Base-by-base conservation (phyloP, 2,888 invertebrate genomes). In the Coenonympha glycerion region DNA sequence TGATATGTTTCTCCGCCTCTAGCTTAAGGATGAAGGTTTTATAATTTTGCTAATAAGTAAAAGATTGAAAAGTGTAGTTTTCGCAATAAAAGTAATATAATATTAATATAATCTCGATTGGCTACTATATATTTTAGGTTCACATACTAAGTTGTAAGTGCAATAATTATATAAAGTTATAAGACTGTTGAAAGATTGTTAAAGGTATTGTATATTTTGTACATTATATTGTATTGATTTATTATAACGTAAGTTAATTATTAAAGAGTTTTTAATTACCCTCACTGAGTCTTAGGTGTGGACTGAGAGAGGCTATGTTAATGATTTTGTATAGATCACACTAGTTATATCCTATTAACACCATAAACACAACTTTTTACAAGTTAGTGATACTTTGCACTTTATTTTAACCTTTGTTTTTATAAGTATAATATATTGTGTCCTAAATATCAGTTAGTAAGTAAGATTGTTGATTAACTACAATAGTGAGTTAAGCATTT, bases 101-200 rank as follows among this genome's bases (percentile, higher is more conserved):
- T 30, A 33, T 33, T 24, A 13, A 52, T 57, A 62, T 61, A 66
- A 67, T 68, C 64, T 69, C 63, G 63, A 62, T 59, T 45, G 36
- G 47, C 50, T 50, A 55, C 39, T 41, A 39, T 45, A 24, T 46
- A 51, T 48, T 31, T 33, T 33, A 33, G 16, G 33, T 50, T 55
- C 53, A 49, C 24, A 30, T 50, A 47, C 45, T 51, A 55, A 66
- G 57, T 64, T 63, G 61, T 64, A 65, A 67, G 86, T 87, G 87
- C 87, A 87, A 87, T 87, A 86, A 70, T 75, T 51, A 75, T 73
- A 73, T 79, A 81, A 83, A 79, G 75, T 70, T 85, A 83, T 84
- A 83, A 85, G 86, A 87, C 86, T 87, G 86, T 87, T 87, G 77
- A 82, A 81, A 79, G 73, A 81, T 83, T 84, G 80, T 83, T 84